Evolutionary conservation across 2,888 invertebrate genomes (phyloP), one percentile per base, ranked within the genome.

Genomic region (Bellardia pandia): DNA sequence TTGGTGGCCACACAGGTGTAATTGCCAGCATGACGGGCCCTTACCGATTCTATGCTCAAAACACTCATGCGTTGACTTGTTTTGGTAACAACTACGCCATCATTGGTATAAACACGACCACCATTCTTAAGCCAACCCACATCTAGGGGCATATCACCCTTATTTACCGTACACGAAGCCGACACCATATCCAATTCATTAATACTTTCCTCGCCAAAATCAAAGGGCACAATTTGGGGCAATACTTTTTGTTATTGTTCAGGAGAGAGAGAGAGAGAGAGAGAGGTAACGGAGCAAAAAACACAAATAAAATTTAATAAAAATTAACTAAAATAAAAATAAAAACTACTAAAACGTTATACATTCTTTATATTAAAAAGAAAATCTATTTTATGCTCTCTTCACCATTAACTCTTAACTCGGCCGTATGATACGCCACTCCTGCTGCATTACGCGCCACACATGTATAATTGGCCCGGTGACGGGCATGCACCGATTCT

Each of bases 381-480:
- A 66, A 68, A 51, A 42, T 64, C 23, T 14, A 30, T 45, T 40
- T 45, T 66, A 45, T 66, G 7, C 83, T 79, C 56, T 79, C 74
- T 72, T 86, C 91, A 96, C 96, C 97, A 93, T 97, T 97, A 86
- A 97, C 96, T 93, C 95, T 95, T 90, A 97, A 94, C 91, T 95
- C 93, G 86, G 96, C 95, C 89, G 96, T 96, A 92, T 96, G 95
- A 92, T 95, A 96, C 90, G 95, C 94, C 90, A 95, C 94, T 91
- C 96, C 96, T 88, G 96, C 96, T 89, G 94, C 93, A 94, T 96
- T 97, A 90, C 95, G 95, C 77, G 96, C 97, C 91, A 95, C 95
- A 93, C 97, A 97, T 86, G 96, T 95, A 93, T 97, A 97, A 90
- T 95, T 96, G 90, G 97, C 97, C 90, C 96, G 95, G 93, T 97